These are phyloP conservation scores for Anableps anableps DNA, from an alignment of 2,797 vertebrate genomes.

Conservation along the genomic window DNA sequence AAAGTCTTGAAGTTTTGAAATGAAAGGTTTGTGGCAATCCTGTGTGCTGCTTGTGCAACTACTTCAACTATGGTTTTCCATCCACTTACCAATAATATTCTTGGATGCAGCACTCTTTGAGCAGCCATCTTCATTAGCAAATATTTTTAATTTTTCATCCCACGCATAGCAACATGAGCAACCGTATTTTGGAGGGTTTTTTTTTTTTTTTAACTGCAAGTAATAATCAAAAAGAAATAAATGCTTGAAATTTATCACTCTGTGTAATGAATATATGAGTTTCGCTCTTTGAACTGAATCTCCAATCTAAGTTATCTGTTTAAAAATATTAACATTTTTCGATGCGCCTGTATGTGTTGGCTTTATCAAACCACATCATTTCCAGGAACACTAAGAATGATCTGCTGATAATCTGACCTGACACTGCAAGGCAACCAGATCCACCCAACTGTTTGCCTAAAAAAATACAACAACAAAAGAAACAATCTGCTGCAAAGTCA, in stretches of 20 bases:
- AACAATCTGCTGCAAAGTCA: constrained; percentile 11
- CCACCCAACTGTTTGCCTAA: not conserved
- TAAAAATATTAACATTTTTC: not conserved
- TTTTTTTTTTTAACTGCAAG: not conserved
- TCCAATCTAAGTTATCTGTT: not conserved
- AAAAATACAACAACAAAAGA: constrained; percentile 9
- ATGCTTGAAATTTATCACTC: not conserved
- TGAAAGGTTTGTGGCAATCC: not conserved
- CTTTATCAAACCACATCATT: not conserved
- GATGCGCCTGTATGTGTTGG: not conserved
- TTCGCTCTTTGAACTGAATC: not conserved
- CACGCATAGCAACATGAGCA: not conserved
- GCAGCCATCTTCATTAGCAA: not conserved
- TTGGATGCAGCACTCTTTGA: not conserved
- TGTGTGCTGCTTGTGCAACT: not conserved
- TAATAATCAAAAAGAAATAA: not conserved
- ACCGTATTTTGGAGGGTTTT: not conserved
- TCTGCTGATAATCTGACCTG: not conserved
- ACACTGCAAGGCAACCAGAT: constrained; percentile 2
- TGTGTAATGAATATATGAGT: not conserved
- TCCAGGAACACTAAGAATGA: constrained; percentile 1
- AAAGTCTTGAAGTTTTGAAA: not conserved
- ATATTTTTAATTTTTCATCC: not conserved
- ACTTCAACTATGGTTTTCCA: constrained; percentile 2
- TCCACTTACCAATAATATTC: not conserved